Evolutionary conservation across 2,888 invertebrate genomes (phyloP), one percentile per base, ranked within the genome.

Genomic region (Auanema sp.): DNA sequence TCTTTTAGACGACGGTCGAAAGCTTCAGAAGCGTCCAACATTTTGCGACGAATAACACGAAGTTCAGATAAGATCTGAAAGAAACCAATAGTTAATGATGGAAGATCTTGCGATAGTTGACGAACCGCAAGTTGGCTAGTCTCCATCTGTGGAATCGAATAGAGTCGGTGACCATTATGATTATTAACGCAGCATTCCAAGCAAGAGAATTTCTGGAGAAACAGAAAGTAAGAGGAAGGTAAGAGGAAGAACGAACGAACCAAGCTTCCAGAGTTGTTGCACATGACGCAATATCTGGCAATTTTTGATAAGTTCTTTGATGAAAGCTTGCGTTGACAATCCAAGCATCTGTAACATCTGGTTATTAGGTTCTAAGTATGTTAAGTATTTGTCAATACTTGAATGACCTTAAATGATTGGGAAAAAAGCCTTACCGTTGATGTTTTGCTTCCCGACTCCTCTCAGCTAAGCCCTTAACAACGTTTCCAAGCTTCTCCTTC

Each of bases 101-200:
- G 10, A 43, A 42, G 12, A n/a, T 12, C 55, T 6, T 42, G n/a
- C 12, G 14, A 12, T 11, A 6, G 16, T 16, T 41, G 3, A 10
- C 56, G n/a, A 60, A 73, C 61, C 47, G 68, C 68, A 16, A 75
- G 61, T 55, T 79, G 75, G 43, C 76, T 76, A 24, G 62, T 58
- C 43, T 76, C 74, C 42, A 79, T 55, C n/a, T 79, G 66, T 49
- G 66, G 61, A 33, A 77, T 60, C 10, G 78, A 65, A n/a, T 68
- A 52, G 10, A 80, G 67, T 21, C 66, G 66, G 60, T 80, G 80
- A 4, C 79, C 79, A 62, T 80, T 81, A 68, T 80, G 80, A 6
- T 60, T 51, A 53, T 80, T 77, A 4, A 80, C 80, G 60, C 80
- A 80, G 61, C 80, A 80, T 59, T 80, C 80, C 53, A 80, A 65